Conservation (phyloP, 2,797 vertebrate species). For the Eupleurogrammus muticus region DNA sequence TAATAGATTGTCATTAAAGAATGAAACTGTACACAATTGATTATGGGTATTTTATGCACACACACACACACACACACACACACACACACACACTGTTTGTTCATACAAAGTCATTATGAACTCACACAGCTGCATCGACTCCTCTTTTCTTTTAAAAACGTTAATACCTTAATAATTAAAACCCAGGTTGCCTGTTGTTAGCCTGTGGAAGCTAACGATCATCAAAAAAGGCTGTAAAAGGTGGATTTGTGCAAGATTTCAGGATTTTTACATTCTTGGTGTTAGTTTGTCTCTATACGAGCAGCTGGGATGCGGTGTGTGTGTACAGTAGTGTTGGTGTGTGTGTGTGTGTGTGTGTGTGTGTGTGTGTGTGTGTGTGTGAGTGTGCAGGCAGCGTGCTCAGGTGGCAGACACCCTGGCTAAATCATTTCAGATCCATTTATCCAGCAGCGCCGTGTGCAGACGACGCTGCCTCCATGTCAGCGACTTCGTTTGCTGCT, state of each 20-base stretch:
- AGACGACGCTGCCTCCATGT: constrained; percentile 78
- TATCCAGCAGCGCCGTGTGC: constrained; percentile 75
- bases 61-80: too few species aligned
- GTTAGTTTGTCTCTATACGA: constrained; percentile 47
- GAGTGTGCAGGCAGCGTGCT: constrained; percentile 42
- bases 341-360: too few species aligned
- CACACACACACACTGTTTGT: neutral
- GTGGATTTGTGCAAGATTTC: constrained; percentile 41
- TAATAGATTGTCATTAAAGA: neutral
- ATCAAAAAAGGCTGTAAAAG: constrained; percentile 26
- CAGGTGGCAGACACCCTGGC: constrained; percentile 75
- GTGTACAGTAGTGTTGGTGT: neutral
- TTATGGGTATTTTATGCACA: too few species aligned
- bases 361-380: too few species aligned
- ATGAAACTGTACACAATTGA: too few species aligned
- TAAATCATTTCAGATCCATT: constrained; percentile 82
- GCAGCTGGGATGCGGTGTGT: constrained; percentile 25
- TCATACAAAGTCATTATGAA: constrained; percentile 30
- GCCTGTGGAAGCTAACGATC: too few species aligned
- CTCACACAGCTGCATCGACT: constrained; percentile 34
- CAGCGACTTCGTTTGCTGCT: constrained; percentile 75
- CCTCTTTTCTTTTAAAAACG: too few species aligned
- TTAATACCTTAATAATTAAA: too few species aligned
- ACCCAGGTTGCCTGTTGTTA: constrained; percentile 49
- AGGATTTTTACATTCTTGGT: constrained; percentile 15